Evolutionary conservation across 2,888 invertebrate species (phyloP), one percentile per base, ranked within the genome.

Genomic region (Linyphia triangularis): DNA sequence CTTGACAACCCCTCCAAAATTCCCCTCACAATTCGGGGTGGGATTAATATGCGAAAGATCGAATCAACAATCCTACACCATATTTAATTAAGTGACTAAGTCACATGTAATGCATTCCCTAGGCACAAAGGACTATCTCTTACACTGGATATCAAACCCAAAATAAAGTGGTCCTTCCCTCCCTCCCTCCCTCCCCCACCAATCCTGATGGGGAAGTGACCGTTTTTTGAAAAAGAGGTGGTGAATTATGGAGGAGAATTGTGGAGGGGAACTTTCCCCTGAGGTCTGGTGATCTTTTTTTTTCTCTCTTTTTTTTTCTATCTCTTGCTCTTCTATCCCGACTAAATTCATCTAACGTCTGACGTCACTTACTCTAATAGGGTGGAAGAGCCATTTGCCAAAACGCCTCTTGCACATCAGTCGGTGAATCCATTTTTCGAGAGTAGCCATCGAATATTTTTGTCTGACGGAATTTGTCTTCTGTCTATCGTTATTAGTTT

Each of bases 31-130:
- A 51, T 22, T 51, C 43, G 24, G 70, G 43, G n/a, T 28, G 30
- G 19, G 22, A 19, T 57, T 59, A 73, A 59, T 63, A 40, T 77
- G 40, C 77, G 61, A 77, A 61, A 37, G 61, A 61, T 77, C 61
- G 33, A 63, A 77, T 63, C 61, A 77, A 61, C 24, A 63, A 26
- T 40, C 51, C 33, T 40, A 63, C 78, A 28, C 30, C 2, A 37
- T 79, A 79, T 67, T 79, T 79, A 67, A 79, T 79, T 79, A 67
- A 79, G 79, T 79, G 79, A 79, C 67, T 79, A 79, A 79, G 79
- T 65, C 79, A 67, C 40, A 33, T 59, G 51, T 77, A 77, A 77
- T 40, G 33, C 63, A 22, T 33, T 13, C 37, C 22, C 61, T 4
- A 61, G 22, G 61, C 4, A 67, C 22, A 7, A 24, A 22, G 30